These are phyloP conservation scores for Delphinapterus leucas DNA, from an alignment of 2,113 vertebrate genomes.

Conservation along the genomic window DNA sequence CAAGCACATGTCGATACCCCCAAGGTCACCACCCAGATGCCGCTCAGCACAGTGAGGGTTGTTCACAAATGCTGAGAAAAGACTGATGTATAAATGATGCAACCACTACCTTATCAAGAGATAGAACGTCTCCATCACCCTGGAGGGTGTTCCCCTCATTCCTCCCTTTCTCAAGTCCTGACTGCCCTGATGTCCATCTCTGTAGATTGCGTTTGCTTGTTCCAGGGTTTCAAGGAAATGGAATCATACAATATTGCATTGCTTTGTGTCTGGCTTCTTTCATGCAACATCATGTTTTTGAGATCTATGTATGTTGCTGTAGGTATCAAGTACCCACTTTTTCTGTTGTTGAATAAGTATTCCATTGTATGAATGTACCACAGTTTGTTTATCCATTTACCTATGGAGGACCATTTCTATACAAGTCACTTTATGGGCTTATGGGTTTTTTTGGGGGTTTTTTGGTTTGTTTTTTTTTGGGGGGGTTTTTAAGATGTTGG, in stretches of 20 bases:
- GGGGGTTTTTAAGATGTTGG: too few relatives aligned
- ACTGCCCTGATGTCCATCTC: not conserved
- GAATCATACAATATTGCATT: not conserved
- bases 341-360: not conserved
- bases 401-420: not conserved
- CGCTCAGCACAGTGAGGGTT: not conserved
- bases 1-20: accelerated
- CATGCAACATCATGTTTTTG: not conserved
- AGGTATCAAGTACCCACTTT: not conserved
- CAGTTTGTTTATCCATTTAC: not conserved
- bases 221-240: not conserved
- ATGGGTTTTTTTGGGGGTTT: not conserved
- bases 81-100: not conserved
- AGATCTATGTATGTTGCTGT: not conserved
- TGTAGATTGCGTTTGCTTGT: not conserved
- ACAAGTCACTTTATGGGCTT: not conserved
- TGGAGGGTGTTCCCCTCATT: not conserved
- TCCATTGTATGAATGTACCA: not conserved
- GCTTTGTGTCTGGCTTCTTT: not conserved
- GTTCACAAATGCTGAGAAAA: not conserved
- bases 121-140: not conserved
- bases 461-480: too few relatives aligned
- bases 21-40: too few relatives aligned
- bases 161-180: not conserved
- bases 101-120: not conserved